Evolutionary conservation across 2,797 vertebrate genomes (phyloP), one percentile per base, ranked within the genome.

Genomic region (Linurgus olivaceus): DNA sequence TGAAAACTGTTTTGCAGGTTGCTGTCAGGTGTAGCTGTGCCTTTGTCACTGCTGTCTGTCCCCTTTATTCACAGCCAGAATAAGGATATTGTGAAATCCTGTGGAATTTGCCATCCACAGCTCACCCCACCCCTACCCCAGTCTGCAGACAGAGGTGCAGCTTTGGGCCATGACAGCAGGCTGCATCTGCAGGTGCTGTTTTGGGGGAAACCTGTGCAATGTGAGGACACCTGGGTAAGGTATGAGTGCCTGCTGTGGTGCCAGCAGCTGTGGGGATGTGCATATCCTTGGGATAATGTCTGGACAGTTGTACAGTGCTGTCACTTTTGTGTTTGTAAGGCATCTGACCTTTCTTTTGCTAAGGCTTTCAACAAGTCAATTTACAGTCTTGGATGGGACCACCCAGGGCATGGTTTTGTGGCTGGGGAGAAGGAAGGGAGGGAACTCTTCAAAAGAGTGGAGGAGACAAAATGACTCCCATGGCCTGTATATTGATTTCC

Each of bases 291-390:
- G 50, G 65, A 9, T 83, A 47, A 83, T 4, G 7, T 16, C 57
- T 51, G 44, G 23, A 21, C 23, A 37, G 31, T 13, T 58, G 47
- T 38, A 23, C 3, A 37, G 67, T 40, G 0, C 37, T 26, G 1
- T 61, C 6, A 4, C 38, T 2, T 63, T 45, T 80, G 74, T 84
- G 71, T 95, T 91, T 91, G 72, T 50, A 33, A 91, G 28, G 91
- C 86, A 67, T 47, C 93, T 93, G 92, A 93, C 93, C 91, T 91
- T 90, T 54, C 85, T 79, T 94, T 87, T 91, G 75, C 86, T 55
- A 35, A 82, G 70, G 76, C 89, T 97, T 96, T 96, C 94, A 96
- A 33, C 91, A 95, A 93, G 54, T 50, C 89, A 94, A 29, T 96
- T 96, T 93, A 93, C 79, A 84, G 77, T 17, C 37, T 51, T 59